phyloP scores from a whole-genome alignment of 2,797 vertebrate genomes.

The Cyprinodon diabolis region DNA sequence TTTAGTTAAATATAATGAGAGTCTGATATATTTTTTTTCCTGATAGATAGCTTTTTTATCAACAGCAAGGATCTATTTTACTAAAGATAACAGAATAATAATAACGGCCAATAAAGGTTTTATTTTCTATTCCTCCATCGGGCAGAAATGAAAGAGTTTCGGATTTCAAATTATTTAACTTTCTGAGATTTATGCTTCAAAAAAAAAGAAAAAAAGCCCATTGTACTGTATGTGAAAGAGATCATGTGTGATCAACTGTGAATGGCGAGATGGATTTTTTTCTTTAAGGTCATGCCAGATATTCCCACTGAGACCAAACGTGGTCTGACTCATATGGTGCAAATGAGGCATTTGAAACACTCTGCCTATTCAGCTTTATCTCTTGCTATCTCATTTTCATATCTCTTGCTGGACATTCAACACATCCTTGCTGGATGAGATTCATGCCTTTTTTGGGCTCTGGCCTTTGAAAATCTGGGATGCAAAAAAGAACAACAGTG shows the following conservation, averaged over 20 bases:
- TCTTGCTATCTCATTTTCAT: slow-evolving; percentile 65
- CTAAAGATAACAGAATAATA: neutral
- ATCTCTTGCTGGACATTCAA: slow-evolving; percentile 69
- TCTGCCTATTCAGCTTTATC: slow-evolving; percentile 71
- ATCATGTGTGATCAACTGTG: slow-evolving; percentile 58
- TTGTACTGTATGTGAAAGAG: slow-evolving; percentile 64
- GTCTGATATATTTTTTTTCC: too few relatives aligned
- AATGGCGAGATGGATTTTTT: slow-evolving; percentile 67
- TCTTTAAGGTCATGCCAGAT: slow-evolving; percentile 68
- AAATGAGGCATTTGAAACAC: slow-evolving; percentile 79
- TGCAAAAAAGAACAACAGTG: slow-evolving; percentile 55
- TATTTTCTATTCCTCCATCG: slow-evolving; percentile 20
- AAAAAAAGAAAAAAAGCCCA: slow-evolving; percentile 67
- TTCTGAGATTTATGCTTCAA: slow-evolving; percentile 44
- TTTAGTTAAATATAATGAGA: too few relatives aligned
- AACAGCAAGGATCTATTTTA: neutral
- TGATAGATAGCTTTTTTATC: neutral
- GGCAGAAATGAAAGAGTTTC: slow-evolving; percentile 39
- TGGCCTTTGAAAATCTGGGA: slow-evolving; percentile 73
- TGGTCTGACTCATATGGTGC: slow-evolving; percentile 74
- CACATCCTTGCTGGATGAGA: slow-evolving; percentile 67
- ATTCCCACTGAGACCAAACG: slow-evolving; percentile 68
- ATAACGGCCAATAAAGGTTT: neutral
- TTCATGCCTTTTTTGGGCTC: slow-evolving; percentile 63
- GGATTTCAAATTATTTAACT: slow-evolving; percentile 49